A percentile compares a stretch with the other conserved stretches of the same genome.
These are phyloP conservation scores for Centropus bengalensis DNA, from an alignment of 2,113 vertebrate species.

Conservation along the genomic window DNA sequence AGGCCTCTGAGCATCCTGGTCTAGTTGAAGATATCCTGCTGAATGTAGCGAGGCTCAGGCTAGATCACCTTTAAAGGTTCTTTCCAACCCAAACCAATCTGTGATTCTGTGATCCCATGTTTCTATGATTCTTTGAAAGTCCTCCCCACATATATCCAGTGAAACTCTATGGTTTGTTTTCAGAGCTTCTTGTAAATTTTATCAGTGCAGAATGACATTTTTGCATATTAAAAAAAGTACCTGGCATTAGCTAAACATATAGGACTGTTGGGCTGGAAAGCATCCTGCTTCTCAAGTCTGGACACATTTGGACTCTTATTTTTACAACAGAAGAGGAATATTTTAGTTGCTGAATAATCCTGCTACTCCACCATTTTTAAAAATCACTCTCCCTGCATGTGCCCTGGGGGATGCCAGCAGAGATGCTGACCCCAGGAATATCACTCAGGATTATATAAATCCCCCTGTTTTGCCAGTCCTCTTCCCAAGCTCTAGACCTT, in stretches of 20 bases:
- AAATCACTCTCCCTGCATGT: not conserved
- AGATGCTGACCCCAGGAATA: not conserved
- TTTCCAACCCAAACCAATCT: not conserved
- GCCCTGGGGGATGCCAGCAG: not conserved
- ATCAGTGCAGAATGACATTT: not conserved
- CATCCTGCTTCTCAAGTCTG: not conserved
- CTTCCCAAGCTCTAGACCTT: not conserved
- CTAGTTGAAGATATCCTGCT: too few relatives aligned
- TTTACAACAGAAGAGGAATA: accelerated
- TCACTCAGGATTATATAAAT: not conserved
- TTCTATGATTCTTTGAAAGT: not conserved
- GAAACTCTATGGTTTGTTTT: not conserved
- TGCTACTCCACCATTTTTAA: not conserved
- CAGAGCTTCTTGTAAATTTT: not conserved
- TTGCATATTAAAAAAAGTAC: not conserved
- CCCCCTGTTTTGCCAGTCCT: not conserved
- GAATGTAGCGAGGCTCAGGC: not conserved
- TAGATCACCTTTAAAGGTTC: not conserved
- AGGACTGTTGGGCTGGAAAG: not conserved
- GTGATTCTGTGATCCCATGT: not conserved
- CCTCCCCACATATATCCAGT: not conserved
- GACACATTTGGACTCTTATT: not conserved
- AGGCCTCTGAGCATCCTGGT: not conserved
- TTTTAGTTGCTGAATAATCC: not conserved
- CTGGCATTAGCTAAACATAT: not conserved